Evolutionary conservation across 2,113 vertebrate genomes (phyloP).

Genomic region (Polyodon spathula): DNA sequence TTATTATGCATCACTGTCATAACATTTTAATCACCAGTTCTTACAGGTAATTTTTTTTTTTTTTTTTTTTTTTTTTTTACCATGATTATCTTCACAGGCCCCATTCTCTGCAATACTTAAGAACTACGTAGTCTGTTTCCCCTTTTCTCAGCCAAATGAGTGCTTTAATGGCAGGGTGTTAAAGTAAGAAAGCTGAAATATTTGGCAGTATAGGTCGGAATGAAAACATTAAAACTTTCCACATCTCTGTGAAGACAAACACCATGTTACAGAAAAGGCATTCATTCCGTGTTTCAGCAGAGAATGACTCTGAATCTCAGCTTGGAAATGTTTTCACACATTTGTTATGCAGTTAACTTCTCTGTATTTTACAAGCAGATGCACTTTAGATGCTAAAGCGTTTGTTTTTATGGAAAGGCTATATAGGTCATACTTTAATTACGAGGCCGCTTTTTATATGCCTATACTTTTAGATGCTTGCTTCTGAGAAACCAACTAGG

Average conservation of each 20-base stretch:
- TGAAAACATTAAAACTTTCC: conserved; percentile 59
- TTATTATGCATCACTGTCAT: too few relatives aligned
- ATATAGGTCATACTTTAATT: too few relatives aligned
- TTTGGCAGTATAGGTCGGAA: conserved; percentile 52
- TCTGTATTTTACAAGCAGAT: too few relatives aligned
- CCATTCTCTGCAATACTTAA: not conserved
- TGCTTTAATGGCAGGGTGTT: conserved; percentile 36
- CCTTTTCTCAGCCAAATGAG: conserved; percentile 25
- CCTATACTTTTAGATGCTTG: too few relatives aligned
- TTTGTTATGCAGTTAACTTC: conserved; percentile 26
- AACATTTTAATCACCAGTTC: too few relatives aligned
- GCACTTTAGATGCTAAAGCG: too few relatives aligned
- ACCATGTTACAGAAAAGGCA: conserved; percentile 47
- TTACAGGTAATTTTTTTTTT: too few relatives aligned
- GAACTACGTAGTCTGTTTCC: conserved; percentile 26
- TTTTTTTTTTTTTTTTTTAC: too few relatives aligned
- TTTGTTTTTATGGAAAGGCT: too few relatives aligned
- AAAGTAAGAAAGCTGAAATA: conserved; percentile 33
- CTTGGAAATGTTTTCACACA: conserved; percentile 47
- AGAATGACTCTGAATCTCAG: conserved; percentile 29
- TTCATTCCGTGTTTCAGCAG: conserved; percentile 45
- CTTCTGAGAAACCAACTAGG: too few relatives aligned
- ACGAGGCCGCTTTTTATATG: too few relatives aligned
- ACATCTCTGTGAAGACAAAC: conserved; percentile 53
- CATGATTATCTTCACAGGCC: too few relatives aligned